These are phyloP conservation scores for Liopterus haemorrhoidalis DNA, from an alignment of 2,888 invertebrate species.

Conservation along the genomic window DNA sequence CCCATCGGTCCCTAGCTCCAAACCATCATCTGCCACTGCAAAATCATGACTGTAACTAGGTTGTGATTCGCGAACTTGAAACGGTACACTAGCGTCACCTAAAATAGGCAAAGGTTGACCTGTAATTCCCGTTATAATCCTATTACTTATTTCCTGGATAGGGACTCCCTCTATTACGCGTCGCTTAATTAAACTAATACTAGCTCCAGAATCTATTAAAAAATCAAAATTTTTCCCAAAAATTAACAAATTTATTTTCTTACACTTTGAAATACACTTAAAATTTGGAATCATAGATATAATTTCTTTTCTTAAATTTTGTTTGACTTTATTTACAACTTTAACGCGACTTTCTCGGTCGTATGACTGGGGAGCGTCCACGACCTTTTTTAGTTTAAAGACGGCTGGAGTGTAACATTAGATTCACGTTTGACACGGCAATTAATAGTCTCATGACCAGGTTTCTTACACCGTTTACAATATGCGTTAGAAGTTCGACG, in stretches of 20 bases:
- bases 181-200: slow-evolving; percentile 6
- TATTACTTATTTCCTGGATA: neutral
- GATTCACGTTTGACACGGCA: no score
- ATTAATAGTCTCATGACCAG: neutral
- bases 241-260: no score
- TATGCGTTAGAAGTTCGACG: neutral
- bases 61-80: neutral
- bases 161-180: neutral
- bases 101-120: slow-evolving; percentile 2
- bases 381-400: neutral
- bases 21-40: neutral
- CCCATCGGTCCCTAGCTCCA: slow-evolving; percentile 2
- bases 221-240: neutral
- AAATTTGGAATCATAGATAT: no score
- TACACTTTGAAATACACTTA: no score
- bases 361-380: neutral
- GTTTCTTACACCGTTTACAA: neutral
- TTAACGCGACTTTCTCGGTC: no score
- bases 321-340: no score
- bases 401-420: no score
- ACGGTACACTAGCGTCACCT: neutral
- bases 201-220: slow-evolving; percentile 8
- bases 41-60: slow-evolving; percentile 5
- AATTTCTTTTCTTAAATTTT: no score
- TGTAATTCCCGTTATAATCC: neutral